Evolutionary conservation across 2,113 vertebrate genomes (phyloP).

Genomic region (Cepphus grylle): DNA sequence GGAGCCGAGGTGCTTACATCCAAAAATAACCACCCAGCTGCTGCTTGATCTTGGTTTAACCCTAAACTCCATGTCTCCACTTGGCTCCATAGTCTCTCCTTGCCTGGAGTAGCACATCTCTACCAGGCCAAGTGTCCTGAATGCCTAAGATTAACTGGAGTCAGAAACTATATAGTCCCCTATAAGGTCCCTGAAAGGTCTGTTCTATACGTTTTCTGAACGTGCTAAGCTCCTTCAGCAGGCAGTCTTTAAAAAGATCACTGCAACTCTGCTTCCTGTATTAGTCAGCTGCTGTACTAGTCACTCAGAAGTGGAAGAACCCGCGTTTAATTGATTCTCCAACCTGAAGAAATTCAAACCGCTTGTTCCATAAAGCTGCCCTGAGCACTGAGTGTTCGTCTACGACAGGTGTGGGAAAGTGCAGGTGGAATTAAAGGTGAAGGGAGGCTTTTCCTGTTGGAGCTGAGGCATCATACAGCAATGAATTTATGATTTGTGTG

Average conservation of each 20-base stretch:
- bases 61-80: background rate
- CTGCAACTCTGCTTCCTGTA: background rate
- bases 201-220: background rate
- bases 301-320: background rate
- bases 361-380: background rate
- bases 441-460: background rate
- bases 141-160: background rate
- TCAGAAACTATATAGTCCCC: background rate
- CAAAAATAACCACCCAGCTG: conserved; percentile 1
- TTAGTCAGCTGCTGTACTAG: background rate
- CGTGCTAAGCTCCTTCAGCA: background rate
- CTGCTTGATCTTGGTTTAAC: background rate
- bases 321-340: background rate
- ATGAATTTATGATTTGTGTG: background rate
- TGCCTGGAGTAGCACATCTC: background rate
- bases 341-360: background rate
- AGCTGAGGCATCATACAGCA: background rate
- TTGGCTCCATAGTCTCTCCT: background rate
- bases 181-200: background rate
- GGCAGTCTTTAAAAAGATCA: background rate
- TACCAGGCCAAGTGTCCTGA: background rate
- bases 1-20: background rate
- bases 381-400: background rate
- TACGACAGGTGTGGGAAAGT: background rate
- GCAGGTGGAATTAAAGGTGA: background rate